These are phyloP conservation scores for Girardinus metallicus DNA, from an alignment of 2,797 vertebrate genomes.

Conservation along the genomic window DNA sequence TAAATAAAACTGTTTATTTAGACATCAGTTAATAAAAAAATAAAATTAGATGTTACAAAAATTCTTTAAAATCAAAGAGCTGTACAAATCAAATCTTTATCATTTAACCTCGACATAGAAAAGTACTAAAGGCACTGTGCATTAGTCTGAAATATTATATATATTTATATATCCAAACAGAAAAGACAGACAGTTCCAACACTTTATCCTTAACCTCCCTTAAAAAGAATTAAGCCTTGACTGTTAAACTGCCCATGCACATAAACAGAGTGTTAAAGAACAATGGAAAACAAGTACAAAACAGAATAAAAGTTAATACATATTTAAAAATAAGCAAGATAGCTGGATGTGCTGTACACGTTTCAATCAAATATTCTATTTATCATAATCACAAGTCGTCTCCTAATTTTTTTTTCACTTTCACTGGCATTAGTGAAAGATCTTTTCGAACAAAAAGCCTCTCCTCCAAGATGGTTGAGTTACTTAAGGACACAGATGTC, in stretches of 20 bases:
- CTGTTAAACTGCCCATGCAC: constrained; percentile 9
- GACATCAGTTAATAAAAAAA: constrained; percentile 77
- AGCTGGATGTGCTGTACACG: constrained; percentile 9
- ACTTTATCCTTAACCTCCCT: constrained; percentile 17
- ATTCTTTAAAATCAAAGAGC: constrained; percentile 68
- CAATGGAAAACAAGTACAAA: constrained; percentile 23
- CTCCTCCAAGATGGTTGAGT: not conserved
- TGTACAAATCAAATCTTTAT: constrained; percentile 76
- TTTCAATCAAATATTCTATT: constrained; percentile 22
- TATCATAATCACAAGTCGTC: constrained; percentile 15
- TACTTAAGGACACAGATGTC: not conserved
- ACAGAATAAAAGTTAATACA: constrained; percentile 28
- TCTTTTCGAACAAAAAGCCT: not conserved
- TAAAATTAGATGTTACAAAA: constrained; percentile 77
- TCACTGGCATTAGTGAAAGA: not conserved
- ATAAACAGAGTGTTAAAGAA: constrained; percentile 40
- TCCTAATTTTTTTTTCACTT: not conserved
- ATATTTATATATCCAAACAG: constrained; percentile 15
- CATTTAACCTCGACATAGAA: constrained; percentile 72
- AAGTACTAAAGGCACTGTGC: constrained; percentile 85
- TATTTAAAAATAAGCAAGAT: constrained; percentile 13
- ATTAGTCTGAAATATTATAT: constrained; percentile 52
- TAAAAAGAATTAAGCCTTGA: constrained; percentile 1
- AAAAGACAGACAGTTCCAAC: constrained; percentile 51
- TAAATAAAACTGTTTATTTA: constrained; percentile 83